These are phyloP conservation scores for Mormoops blainvillei DNA, from an alignment of 2,113 vertebrate genomes.

Conservation along the genomic window DNA sequence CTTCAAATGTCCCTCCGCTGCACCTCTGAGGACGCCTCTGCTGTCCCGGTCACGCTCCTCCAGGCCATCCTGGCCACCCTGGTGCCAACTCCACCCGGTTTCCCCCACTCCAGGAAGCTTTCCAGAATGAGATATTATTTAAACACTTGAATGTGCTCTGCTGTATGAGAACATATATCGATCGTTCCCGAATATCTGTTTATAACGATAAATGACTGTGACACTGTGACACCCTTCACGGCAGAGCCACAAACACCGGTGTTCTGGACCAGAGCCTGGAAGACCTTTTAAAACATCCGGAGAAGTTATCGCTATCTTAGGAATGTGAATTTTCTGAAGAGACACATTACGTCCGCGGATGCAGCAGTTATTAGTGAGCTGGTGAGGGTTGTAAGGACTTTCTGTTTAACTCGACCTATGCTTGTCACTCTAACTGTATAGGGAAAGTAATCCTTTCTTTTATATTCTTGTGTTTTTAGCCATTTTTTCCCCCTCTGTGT, in stretches of 20 bases:
- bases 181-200: background rate
- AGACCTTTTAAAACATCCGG: background rate
- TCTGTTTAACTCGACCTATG: no score
- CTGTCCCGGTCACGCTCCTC: background rate
- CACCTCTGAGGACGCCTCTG: background rate
- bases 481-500: background rate
- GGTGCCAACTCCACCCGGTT: no score
- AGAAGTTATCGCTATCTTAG: background rate
- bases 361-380: background rate
- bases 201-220: background rate
- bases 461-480: background rate
- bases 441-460: background rate
- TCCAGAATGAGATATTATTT: background rate
- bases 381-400: fast-evolving
- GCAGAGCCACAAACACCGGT: background rate
- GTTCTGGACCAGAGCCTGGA: background rate
- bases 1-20: fast-evolving
- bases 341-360: no score
- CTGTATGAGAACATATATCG: fast-evolving
- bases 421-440: no score
- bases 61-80: fast-evolving
- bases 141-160: background rate
- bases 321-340: background rate
- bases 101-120: background rate
- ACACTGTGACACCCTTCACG: fast-evolving